Conservation (phyloP, 2,888 invertebrate genomes). For the Apamea sordens region DNA sequence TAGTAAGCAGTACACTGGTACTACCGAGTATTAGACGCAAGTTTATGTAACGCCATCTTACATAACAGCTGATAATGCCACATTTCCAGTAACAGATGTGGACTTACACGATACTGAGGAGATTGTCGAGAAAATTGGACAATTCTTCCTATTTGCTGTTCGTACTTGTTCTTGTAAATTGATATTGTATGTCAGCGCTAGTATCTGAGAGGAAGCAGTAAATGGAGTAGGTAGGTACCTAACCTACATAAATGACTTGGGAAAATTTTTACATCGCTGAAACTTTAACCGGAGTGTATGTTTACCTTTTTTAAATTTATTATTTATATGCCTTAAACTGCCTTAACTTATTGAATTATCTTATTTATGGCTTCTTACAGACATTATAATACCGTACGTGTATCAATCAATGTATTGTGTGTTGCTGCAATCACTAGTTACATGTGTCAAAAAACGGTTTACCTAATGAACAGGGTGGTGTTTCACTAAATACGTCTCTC, state of each 20-base stretch:
- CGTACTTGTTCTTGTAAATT: conserved; percentile 20
- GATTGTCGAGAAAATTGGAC: conserved; percentile 31
- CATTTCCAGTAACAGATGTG: conserved; percentile 20
- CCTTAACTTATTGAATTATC: no score
- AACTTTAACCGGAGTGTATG: background rate
- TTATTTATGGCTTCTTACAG: no score
- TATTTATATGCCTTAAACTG: no score
- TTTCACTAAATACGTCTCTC: background rate
- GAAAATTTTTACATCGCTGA: background rate
- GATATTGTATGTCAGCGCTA: conserved; percentile 5
- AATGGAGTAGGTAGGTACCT: background rate
- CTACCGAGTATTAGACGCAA: conserved; percentile 4
- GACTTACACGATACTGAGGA: conserved; percentile 6
- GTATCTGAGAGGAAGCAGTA: background rate
- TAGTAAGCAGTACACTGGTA: background rate
- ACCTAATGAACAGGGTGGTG: background rate
- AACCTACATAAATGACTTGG: background rate
- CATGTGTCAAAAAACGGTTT: no score
- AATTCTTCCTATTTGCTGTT: conserved; percentile 3
- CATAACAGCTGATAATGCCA: conserved; percentile 42
- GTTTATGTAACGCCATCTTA: conserved; percentile 40
- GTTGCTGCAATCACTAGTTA: no score
- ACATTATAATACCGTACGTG: no score
- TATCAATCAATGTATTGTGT: no score
- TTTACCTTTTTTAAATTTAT: no score